Percentiles rank a stretch among this genome's conserved stretches.
Conservation (phyloP, 2,113 vertebrate genomes). For the Natator depressus region DNA sequence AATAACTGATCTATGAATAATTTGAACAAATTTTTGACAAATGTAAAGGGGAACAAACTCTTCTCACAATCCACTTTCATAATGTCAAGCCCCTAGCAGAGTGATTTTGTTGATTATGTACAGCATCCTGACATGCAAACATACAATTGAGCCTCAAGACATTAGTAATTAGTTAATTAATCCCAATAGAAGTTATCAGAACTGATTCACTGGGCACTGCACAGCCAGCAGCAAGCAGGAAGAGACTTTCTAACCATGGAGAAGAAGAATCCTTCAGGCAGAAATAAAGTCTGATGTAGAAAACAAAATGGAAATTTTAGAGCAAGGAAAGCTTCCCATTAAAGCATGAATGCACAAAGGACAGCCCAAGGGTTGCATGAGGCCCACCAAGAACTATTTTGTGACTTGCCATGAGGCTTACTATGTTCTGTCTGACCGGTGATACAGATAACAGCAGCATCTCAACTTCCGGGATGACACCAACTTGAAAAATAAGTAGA, state of each 20-base stretch:
- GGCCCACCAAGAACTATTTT: conserved; percentile 28
- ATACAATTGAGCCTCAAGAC: conserved; percentile 55
- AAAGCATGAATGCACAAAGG: conserved; percentile 46
- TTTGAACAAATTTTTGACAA: conserved; percentile 35
- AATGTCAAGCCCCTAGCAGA: conserved; percentile 33
- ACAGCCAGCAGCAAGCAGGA: conserved; percentile 60
- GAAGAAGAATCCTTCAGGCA: conserved; percentile 39
- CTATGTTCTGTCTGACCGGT: background rate
- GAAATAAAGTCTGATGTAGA: conserved; percentile 47
- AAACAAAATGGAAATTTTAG: conserved; percentile 61
- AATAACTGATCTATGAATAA: conserved; percentile 17
- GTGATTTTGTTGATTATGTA: conserved; percentile 59
- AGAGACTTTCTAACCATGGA: conserved; percentile 26
- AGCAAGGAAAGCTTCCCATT: conserved; percentile 43
- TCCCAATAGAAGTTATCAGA: conserved; percentile 70
- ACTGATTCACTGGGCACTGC: conserved; percentile 39
- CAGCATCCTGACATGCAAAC: conserved; percentile 64
- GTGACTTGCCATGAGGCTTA: conserved; percentile 7
- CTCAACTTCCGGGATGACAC: background rate
- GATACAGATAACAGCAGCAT: background rate
- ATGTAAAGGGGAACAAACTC: conserved; percentile 17
- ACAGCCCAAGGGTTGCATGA: conserved; percentile 45
- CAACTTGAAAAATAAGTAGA: background rate
- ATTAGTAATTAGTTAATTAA: conserved; percentile 73
- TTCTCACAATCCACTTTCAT: conserved; percentile 37